Percentiles rank a stretch among this genome's conserved stretches.
phyloP scores from a whole-genome alignment of 2,888 invertebrate genomes.

The Papilio elwesi region DNA sequence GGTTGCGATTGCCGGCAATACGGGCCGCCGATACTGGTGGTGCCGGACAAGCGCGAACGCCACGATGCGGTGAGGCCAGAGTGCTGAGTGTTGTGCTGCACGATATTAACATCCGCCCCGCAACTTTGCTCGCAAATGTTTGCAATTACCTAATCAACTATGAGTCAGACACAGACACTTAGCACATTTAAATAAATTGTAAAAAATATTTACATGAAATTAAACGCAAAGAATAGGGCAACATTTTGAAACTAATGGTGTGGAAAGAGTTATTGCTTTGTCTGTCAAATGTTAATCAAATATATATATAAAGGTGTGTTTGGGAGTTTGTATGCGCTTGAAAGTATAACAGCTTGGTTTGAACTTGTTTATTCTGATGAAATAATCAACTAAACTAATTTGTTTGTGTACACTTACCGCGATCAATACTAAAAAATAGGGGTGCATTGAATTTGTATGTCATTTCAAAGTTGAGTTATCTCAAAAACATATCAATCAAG shows the following conservation, averaged over 20 bases:
- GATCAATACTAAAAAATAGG: too few relatives aligned
- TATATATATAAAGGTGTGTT: background rate
- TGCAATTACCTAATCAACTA: background rate
- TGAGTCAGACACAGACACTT: background rate
- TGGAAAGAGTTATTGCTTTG: too few relatives aligned
- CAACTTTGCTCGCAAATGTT: background rate
- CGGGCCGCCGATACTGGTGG: constrained; percentile 74
- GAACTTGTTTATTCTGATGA: background rate
- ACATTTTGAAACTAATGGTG: too few relatives aligned
- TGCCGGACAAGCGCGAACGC: constrained; percentile 76
- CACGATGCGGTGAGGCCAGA: constrained; percentile 70
- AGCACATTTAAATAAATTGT: too few relatives aligned
- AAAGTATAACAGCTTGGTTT: background rate
- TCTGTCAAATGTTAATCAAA: too few relatives aligned
- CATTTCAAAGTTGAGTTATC: too few relatives aligned
- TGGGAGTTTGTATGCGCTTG: background rate
- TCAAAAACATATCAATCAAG: too few relatives aligned
- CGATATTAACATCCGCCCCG: background rate
- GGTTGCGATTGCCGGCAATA: constrained; percentile 79
- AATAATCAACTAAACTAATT: too few relatives aligned
- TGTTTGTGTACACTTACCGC: too few relatives aligned
- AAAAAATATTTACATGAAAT: too few relatives aligned
- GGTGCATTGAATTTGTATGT: too few relatives aligned
- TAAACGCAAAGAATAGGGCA: too few relatives aligned
- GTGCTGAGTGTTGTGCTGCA: background rate